Conservation (phyloP, 2,888 invertebrate genomes). For the Aleiodes alternator region DNA sequence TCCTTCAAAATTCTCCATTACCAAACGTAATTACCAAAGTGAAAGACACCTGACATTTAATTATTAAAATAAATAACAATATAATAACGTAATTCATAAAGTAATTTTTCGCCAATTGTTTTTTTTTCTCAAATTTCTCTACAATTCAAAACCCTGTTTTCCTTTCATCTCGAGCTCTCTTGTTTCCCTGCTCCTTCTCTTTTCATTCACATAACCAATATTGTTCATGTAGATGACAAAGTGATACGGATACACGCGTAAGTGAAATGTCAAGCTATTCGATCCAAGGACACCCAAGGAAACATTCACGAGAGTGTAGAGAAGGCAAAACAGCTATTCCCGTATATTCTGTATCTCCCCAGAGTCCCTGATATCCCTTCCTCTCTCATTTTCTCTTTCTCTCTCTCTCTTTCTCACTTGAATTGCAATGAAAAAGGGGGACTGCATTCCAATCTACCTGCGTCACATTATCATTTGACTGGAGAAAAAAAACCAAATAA, state of each 20-base stretch:
- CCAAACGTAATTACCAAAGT: too few species aligned
- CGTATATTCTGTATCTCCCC: conserved; percentile 6
- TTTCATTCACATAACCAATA: conserved; percentile 14
- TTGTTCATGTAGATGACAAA: conserved; percentile 31
- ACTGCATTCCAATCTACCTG: conserved; percentile 63
- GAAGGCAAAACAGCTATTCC: conserved; percentile 54
- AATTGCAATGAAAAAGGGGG: conserved; percentile 42
- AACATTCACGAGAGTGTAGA: conserved; percentile 39
- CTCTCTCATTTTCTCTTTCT: conserved; percentile 28
- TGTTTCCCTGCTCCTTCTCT: not conserved
- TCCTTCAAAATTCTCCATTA: too few species aligned
- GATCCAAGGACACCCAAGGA: conserved; percentile 63
- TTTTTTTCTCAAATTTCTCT: too few species aligned
- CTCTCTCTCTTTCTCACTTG: not conserved
- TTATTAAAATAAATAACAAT: too few species aligned
- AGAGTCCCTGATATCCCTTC: conserved; percentile 26
- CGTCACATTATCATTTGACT: conserved; percentile 61
- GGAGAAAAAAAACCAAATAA: conserved; percentile 17
- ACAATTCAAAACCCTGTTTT: too few species aligned
- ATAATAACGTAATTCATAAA: too few species aligned
- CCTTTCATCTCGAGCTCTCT: not conserved
- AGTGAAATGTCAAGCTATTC: conserved; percentile 69
- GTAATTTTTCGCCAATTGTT: too few species aligned
- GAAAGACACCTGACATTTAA: too few species aligned
- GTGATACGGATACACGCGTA: conserved; percentile 52